phyloP scores from a whole-genome alignment of 37 sponge, comb jelly and placozoan species.

The Spongia lamella region DNA sequence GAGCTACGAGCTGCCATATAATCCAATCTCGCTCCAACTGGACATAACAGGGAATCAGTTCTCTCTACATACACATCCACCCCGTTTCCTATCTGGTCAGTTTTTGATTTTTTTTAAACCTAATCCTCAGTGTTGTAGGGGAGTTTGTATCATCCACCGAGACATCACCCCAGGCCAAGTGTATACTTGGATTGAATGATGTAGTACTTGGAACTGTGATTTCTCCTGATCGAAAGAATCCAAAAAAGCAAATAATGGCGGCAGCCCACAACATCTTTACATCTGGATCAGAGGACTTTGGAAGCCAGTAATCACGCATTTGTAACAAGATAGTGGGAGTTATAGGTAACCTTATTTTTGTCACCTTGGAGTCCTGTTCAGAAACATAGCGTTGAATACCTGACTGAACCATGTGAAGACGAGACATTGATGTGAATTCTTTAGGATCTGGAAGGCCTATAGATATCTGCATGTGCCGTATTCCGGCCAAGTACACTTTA shows the following conservation, averaged over 20 bases:
- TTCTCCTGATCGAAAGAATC: conserved; percentile 43
- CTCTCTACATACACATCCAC: conserved; percentile 22
- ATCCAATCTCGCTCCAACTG: conserved; percentile 12
- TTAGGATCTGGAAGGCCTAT: conserved; percentile 36
- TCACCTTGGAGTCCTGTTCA: too few species aligned
- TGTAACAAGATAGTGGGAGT: conserved; percentile 24
- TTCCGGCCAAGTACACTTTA: conserved; percentile 51
- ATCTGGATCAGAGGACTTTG: neutral
- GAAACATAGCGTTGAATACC: conserved; percentile 24
- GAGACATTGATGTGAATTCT: conserved; percentile 33
- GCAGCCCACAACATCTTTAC: conserved; percentile 33
- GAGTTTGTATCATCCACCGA: neutral
- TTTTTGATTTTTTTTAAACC: conserved; percentile 20
- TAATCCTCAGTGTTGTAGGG: conserved; percentile 20
- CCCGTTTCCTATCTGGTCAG: conserved; percentile 51
- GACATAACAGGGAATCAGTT: conserved; percentile 21
- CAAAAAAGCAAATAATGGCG: conserved; percentile 45
- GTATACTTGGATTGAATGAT: conserved; percentile 13
- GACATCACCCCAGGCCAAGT: conserved; percentile 40
- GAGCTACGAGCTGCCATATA: conserved; percentile 5
- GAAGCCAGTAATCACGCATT: neutral
- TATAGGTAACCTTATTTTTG: conserved; percentile 33
- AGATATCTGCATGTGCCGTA: conserved; percentile 25
- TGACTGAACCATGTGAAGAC: conserved; percentile 19
- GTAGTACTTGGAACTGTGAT: conserved; percentile 7